Evolutionary conservation across 2,113 vertebrate genomes (phyloP).

Genomic region (Haplotaxodon microlepis): DNA sequence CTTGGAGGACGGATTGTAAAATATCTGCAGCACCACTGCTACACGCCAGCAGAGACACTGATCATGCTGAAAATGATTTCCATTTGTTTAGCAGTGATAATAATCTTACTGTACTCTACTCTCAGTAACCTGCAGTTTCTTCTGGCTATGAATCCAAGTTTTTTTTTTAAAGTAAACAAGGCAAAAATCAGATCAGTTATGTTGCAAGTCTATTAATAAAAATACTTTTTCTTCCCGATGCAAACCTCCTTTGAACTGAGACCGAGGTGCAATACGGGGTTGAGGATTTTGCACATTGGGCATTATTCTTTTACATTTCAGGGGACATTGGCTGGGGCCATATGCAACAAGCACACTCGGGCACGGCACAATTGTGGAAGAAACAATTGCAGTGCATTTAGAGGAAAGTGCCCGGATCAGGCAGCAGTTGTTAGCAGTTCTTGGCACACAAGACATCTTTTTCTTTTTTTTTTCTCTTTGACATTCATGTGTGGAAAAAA

Average conservation of each 20-base stretch:
- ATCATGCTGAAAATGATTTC: neutral
- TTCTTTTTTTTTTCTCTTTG: constrained; percentile 3
- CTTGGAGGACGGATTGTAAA: neutral
- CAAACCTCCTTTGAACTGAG: constrained; percentile 6
- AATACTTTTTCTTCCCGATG: neutral
- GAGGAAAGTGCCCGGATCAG: neutral
- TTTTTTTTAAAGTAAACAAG: neutral
- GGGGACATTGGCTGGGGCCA: constrained; percentile 30
- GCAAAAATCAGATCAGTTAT: neutral
- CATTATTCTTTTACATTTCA: constrained; percentile 54
- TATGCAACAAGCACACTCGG: constrained; percentile 27
- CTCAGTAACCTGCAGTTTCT: neutral
- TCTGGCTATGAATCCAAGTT: neutral
- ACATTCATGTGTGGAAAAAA: constrained; percentile 35
- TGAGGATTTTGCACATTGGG: constrained; percentile 51
- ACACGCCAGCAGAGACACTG: neutral
- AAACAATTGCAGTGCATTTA: constrained; percentile 1
- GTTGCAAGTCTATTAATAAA: neutral
- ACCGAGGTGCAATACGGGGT: constrained; percentile 32
- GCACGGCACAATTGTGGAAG: neutral
- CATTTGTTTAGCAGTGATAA: neutral
- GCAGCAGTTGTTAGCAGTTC: neutral
- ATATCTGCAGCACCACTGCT: neutral
- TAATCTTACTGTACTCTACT: neutral
- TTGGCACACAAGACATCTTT: constrained; percentile 3